Evolutionary conservation across 2,888 invertebrate genomes (phyloP).

Genomic region (Drosophila phalerata): DNA sequence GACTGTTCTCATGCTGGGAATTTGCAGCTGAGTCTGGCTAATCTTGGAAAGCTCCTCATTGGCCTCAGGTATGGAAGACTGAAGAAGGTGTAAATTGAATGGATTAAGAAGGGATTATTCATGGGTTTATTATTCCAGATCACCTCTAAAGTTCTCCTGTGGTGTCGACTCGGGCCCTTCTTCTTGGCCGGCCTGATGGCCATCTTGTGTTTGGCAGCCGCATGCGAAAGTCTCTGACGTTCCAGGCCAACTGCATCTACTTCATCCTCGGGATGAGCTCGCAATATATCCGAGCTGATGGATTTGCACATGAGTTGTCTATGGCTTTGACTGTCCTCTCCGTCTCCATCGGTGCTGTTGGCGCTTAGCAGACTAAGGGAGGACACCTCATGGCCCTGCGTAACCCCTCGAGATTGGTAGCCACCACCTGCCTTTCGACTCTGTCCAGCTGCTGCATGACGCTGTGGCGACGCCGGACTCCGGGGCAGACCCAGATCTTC

Average conservation of each 20-base stretch:
- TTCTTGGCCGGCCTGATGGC: slow-evolving; percentile 91
- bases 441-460: slow-evolving; percentile 80
- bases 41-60: slow-evolving; percentile 91
- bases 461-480: slow-evolving; percentile 90
- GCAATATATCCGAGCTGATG: slow-evolving; percentile 68
- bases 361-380: slow-evolving; percentile 89
- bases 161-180: slow-evolving; percentile 90
- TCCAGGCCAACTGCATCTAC: slow-evolving; percentile 81
- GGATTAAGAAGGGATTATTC: background rate
- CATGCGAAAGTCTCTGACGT: slow-evolving; percentile 89
- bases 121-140: slow-evolving; percentile 9
- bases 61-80: slow-evolving; percentile 90
- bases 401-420: slow-evolving; percentile 18
- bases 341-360: slow-evolving; percentile 87
- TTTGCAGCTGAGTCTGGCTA: slow-evolving; percentile 86
- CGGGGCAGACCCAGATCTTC: slow-evolving; percentile 91
- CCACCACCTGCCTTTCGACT: slow-evolving; percentile 35
- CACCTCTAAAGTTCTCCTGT: slow-evolving; percentile 88
- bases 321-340: slow-evolving; percentile 63
- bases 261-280: slow-evolving; percentile 71
- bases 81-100: slow-evolving; percentile 64
- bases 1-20: slow-evolving; percentile 45
- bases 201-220: slow-evolving; percentile 93
- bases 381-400: slow-evolving; percentile 71
- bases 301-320: slow-evolving; percentile 59